phyloP scores from a whole-genome alignment of 1,140 invertebrate species.

The Manduca sexta region DNA sequence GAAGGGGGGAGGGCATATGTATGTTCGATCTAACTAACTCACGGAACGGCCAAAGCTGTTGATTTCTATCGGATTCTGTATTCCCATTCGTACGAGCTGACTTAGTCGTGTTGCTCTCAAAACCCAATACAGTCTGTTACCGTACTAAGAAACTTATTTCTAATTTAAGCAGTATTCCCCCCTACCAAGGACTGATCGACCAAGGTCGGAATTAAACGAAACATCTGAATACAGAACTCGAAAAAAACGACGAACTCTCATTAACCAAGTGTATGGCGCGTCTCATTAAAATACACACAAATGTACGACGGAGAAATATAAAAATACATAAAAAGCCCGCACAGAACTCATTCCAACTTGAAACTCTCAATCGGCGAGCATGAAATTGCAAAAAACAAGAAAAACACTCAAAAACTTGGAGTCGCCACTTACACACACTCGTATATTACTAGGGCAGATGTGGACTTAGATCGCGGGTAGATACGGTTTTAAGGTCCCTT shows the following conservation, averaged over 20 bases:
- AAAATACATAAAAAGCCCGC: too few species aligned
- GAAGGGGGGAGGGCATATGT: too few species aligned
- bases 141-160: too few species aligned
- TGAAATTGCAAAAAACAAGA: slow-evolving; percentile 7
- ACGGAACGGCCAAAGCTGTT: too few species aligned
- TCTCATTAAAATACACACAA: not conserved
- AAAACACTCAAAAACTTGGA: slow-evolving; percentile 7
- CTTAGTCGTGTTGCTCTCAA: too few species aligned
- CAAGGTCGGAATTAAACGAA: not conserved
- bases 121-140: too few species aligned
- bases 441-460: not conserved
- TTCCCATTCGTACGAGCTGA: too few species aligned
- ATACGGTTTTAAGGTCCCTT: too few species aligned
- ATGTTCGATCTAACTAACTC: too few species aligned
- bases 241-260: not conserved
- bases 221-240: not conserved
- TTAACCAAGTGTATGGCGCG: not conserved
- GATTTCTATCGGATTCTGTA: too few species aligned
- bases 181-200: not conserved
- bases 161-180: too few species aligned
- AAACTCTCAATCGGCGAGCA: not conserved
- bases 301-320: too few species aligned
- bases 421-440: slow-evolving; percentile 6
- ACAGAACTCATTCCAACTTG: not conserved
- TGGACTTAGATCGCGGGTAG: not conserved